Conservation (phyloP, 2,888 invertebrate genomes). For the Uloborus plumipes region DNA sequence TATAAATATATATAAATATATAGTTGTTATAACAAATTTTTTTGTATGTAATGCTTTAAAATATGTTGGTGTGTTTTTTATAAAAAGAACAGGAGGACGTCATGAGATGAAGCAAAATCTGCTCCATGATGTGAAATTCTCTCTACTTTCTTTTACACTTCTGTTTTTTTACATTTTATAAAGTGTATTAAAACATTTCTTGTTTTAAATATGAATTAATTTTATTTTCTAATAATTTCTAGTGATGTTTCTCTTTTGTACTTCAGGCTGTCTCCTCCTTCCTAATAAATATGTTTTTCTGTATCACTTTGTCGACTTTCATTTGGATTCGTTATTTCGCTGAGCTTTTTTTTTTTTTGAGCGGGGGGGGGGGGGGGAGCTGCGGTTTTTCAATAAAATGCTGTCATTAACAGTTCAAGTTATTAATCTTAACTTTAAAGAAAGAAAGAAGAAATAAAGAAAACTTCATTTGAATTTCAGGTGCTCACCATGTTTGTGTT, state of each 20-base stretch:
- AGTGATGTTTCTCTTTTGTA: constrained; percentile 44
- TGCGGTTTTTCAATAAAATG: too few species aligned
- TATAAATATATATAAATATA: constrained; percentile 64
- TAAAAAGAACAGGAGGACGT: constrained; percentile 30
- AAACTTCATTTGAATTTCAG: too few species aligned
- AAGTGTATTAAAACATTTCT: constrained; percentile 15
- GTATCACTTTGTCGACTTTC: constrained; percentile 23
- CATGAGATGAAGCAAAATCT: constrained; percentile 9
- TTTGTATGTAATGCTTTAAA: constrained; percentile 63
- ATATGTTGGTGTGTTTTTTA: constrained; percentile 50
- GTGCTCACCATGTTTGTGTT: too few species aligned
- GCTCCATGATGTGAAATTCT: constrained; percentile 47
- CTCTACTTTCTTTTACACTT: constrained; percentile 19
- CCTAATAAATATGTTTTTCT: constrained; percentile 52
- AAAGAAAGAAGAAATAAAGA: neutral
- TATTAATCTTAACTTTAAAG: too few species aligned
- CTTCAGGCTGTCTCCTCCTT: constrained; percentile 53
- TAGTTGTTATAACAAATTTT: constrained; percentile 63
- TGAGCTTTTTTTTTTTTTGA: too few species aligned
- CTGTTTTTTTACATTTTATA: constrained; percentile 22
- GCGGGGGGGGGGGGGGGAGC: too few species aligned
- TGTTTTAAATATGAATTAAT: constrained; percentile 11
- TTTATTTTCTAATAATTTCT: constrained; percentile 5
- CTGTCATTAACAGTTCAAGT: too few species aligned
- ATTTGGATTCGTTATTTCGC: too few species aligned